Base-by-base conservation (phyloP, 1,140 invertebrate species). In the Drosophila azteca region DNA sequence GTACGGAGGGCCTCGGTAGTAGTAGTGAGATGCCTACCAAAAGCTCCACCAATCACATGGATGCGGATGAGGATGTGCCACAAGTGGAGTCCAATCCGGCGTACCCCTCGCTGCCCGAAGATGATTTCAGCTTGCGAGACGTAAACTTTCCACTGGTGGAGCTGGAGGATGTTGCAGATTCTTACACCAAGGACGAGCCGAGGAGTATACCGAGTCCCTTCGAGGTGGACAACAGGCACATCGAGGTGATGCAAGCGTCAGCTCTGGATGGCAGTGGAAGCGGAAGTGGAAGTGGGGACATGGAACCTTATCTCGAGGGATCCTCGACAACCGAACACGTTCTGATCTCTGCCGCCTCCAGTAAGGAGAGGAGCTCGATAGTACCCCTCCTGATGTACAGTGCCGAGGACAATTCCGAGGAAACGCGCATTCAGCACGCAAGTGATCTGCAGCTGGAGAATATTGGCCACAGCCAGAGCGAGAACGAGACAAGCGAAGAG, bases 21-120 rank as follows among this genome's bases (percentile, higher is more conserved):
- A 73, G 62, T 64, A 79, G 58, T 39, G 82, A 80, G 11, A n/a
- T 66, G 15, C 54, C 53, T 1, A 48, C 52, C 0, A 22, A 45
- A 1, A 83, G 79, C 22, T 69, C 71, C 2, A 48, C 68, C 0
- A 83, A 89, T 43, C 87, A 91, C 45, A 58, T 87, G 65, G 90
- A 91, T 1, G 78, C 77, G 9, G 90, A 91, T 29, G 90, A 91
- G 4, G 77, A 83, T 7, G 90, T 83, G 11, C 73, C 87, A 35
- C 90, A 90, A 39, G 73, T 91, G 17, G 90, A 91, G 50, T 78
- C 87, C 0, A 91, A 91, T 84, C 90, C 90, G 0, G 90, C 90
- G 0, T 91, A 91, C 68, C 90, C 90, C 7, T 91, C 90, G 6
- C 49, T 91, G 15, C 90, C 90, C 48, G 90, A 89, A 7, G 87